Base-by-base conservation (phyloP, 2,888 invertebrate genomes). In the Anorthoa munda region DNA sequence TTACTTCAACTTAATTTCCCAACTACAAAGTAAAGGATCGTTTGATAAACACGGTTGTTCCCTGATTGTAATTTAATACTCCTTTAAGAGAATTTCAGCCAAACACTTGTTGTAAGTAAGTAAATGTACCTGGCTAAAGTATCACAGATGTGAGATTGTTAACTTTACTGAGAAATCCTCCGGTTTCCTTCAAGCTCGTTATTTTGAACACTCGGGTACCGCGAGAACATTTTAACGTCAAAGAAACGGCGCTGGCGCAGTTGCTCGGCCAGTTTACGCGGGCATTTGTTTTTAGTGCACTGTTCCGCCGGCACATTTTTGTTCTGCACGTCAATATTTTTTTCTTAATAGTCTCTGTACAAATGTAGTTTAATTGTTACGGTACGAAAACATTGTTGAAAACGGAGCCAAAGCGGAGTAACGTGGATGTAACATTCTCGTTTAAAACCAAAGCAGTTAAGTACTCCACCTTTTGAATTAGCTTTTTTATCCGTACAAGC, bases 241-340 rank as follows among this genome's bases (percentile, higher is more conserved):
- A 85, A 87, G 76, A 87, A 87, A 88, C 84, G 84, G 90, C 89
- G 87, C 82, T 75, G 75, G 89, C 89, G 90, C 88, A 87, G 83
- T 72, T 65, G 66, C 51, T 70, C 55, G 77, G 53, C 80, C 87
- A 87, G 83, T 90, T 90, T 90, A 90, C 87, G 86, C 77, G 83
- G 84, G 74, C 89, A 91, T 91, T 90, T 84, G 88, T 88, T 91
- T 91, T 91, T 90, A 91, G 82, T 85, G 82, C 86, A 60, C 70
- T 75, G 81, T 86, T 84, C 82, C 81, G 77, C 79, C 80, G 74
- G 74, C 66, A 78, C 79, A 81, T 85, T 86, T 78, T 78, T 81
- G 81, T 84, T 86, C 50, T 69, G 79, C 73, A 70, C 81, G 80
- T 87, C 79, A 78, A 85, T 87, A 81, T 83, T 69, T 83, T 86